Base-by-base conservation (phyloP, 64 coral and sea anemone species). In the Montipora foliosa region DNA sequence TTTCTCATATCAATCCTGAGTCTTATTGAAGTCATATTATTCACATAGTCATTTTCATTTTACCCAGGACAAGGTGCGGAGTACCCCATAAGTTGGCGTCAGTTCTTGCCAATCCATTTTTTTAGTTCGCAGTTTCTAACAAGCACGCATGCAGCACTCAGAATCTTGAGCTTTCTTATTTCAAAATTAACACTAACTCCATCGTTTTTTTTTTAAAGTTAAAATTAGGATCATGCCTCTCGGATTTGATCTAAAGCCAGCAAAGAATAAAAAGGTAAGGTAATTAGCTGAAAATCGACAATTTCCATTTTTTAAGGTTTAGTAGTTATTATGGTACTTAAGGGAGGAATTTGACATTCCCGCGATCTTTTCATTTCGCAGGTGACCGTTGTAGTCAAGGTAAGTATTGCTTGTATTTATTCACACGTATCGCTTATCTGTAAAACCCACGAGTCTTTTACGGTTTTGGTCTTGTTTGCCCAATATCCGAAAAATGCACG, bases 151-250 rank as follows among this genome's bases (percentile, higher is more conserved):
- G 37, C 37, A 37, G 1, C 37, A 37, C 37, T 37, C 1, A 37
- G 53, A 11, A 4, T 11, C 6, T 4, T 57, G 12, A 68, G 17
- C 0, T 68, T 68, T 14, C 16, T 68, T 37, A 37, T 17, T 68
- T 13, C 10, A 68, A 68, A 68, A 68, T 68, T 5, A n/a, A 71
- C 4, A 7, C 3, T 2, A 24, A n/a, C 49, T 16, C 47, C 0
- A 19, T 49, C 6, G 7, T 17, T 58, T 80, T 74, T 5, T 5
- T 80, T 97, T 59, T 1, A 25, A 75, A 97, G 95, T 97, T 1
- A 91, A 94, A 78, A 83, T 97, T 46, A 93, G 92, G 20, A 90
- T 97, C 67, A 88, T 97, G 45, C 92, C 92, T 8, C 45, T 97
- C 61, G 92, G 67, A 44, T 94, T 97, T 76, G 88, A 94, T 61